Evolutionary conservation across 1,140 invertebrate species (phyloP).

Genomic region (Charaxes varanes): DNA sequence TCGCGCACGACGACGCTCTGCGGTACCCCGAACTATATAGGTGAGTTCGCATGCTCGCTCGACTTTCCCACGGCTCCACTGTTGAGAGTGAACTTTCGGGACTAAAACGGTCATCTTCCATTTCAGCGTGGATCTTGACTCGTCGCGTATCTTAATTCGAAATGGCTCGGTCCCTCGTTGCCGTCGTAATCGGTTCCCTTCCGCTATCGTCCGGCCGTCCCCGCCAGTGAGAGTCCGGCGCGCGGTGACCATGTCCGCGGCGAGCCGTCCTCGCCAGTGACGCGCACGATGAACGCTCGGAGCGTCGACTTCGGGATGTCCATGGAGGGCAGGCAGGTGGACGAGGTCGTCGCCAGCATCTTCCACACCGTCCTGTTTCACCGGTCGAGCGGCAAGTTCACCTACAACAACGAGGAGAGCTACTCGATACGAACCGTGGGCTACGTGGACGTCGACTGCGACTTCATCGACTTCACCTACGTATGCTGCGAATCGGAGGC

Average conservation of each 20-base stretch:
- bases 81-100: too few relatives aligned
- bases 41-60: conserved; percentile 73
- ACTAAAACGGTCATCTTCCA: conserved; percentile 59
- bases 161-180: conserved; percentile 40
- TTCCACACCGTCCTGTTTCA: conserved; percentile 97
- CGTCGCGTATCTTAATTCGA: conserved; percentile 43
- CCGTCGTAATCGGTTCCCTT: conserved; percentile 13
- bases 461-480: conserved; percentile 98
- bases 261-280: conserved; percentile 38
- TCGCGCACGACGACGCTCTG: conserved; percentile 89
- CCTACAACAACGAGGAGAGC: conserved; percentile 93
- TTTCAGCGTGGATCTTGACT: conserved; percentile 62
- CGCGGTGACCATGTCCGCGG: conserved; percentile 41
- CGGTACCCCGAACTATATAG: conserved; percentile 94
- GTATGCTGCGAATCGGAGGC: conserved; percentile 92
- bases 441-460: conserved; percentile 96
- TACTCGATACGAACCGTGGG: conserved; percentile 97
- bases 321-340: conserved; percentile 94
- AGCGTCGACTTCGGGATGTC: conserved; percentile 91
- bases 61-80: too few relatives aligned
- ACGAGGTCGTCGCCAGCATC: conserved; percentile 94
- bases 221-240: conserved; percentile 27
- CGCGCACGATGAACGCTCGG: conserved; percentile 87
- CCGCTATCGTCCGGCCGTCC: conserved; percentile 14
- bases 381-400: conserved; percentile 95